phyloP scores from a whole-genome alignment of 2,797 vertebrate species.

The Periophthalmus magnuspinnatus region DNA sequence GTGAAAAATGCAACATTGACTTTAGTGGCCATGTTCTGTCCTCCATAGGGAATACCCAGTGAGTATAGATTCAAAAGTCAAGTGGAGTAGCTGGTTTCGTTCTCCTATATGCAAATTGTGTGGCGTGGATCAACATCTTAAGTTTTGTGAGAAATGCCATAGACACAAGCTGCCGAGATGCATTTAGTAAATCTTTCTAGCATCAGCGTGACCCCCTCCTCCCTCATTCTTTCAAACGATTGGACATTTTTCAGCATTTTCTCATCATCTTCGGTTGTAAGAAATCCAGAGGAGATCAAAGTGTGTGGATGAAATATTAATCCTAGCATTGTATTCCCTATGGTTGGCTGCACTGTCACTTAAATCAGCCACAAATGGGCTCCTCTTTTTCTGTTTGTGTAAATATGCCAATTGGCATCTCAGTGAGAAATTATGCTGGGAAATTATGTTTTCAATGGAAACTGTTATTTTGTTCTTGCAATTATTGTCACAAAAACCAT shows the following conservation, averaged over 20 bases:
- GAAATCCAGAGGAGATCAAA: slow-evolving; percentile 31
- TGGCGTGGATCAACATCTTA: slow-evolving; percentile 11
- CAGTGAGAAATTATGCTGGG: slow-evolving; percentile 6
- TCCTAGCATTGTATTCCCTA: slow-evolving; percentile 9
- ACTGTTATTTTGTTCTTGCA: neutral
- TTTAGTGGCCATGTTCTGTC: slow-evolving; percentile 3
- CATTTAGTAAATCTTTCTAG: slow-evolving; percentile 3
- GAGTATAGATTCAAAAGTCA: slow-evolving; percentile 21
- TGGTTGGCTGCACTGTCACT: slow-evolving; percentile 15
- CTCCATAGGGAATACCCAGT: slow-evolving; percentile 10
- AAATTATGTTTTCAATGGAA: neutral
- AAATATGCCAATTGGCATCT: slow-evolving; percentile 12
- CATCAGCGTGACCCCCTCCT: neutral
- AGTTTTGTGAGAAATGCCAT: neutral
- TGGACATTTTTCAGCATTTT: slow-evolving; percentile 21
- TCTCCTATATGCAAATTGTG: slow-evolving; percentile 2
- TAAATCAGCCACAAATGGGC: slow-evolving; percentile 18
- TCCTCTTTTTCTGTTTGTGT: neutral
- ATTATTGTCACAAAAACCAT: neutral
- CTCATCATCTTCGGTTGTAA: slow-evolving; percentile 8
- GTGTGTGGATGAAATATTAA: slow-evolving; percentile 37
- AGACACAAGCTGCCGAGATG: slow-evolving; percentile 18
- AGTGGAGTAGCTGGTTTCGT: neutral
- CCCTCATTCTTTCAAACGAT: slow-evolving; percentile 1
- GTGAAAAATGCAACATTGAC: slow-evolving; percentile 29